These are phyloP conservation scores for Verasper variegatus DNA, from an alignment of 2,113 vertebrate species.

Conservation along the genomic window DNA sequence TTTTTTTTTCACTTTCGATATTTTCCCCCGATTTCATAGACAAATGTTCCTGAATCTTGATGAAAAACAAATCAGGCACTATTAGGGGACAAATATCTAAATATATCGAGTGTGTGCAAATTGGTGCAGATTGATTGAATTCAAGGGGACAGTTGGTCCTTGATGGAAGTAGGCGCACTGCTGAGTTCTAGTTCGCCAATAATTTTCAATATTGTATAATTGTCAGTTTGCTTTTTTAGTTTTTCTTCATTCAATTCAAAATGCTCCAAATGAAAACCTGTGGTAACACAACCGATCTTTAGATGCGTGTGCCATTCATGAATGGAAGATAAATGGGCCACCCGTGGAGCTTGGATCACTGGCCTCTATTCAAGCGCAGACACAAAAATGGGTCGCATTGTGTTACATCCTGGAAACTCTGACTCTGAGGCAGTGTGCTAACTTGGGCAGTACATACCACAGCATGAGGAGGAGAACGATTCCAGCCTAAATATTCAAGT, in stretches of 20 bases:
- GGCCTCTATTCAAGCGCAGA: slow-evolving; percentile 36
- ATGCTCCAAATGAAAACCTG: slow-evolving; percentile 30
- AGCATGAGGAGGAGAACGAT: slow-evolving; percentile 11
- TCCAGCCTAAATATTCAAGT: slow-evolving; percentile 47
- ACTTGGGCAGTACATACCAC: slow-evolving; percentile 26
- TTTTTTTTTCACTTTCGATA: too few relatives aligned
- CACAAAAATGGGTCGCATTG: slow-evolving; percentile 32
- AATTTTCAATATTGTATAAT: not conserved
- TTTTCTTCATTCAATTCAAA: slow-evolving; percentile 25
- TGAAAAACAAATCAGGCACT: too few relatives aligned
- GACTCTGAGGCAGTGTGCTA: slow-evolving; percentile 7
- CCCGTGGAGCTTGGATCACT: slow-evolving; percentile 44
- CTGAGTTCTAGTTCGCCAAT: not conserved
- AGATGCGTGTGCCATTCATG: slow-evolving; percentile 30
- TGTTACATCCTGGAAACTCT: slow-evolving; percentile 34
- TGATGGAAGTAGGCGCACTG: too few relatives aligned
- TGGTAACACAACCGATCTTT: slow-evolving; percentile 11
- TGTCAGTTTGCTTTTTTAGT: not conserved
- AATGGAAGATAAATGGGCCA: slow-evolving; percentile 51
- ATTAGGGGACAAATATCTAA: too few relatives aligned
- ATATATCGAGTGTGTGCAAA: too few relatives aligned
- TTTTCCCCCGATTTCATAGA: too few relatives aligned
- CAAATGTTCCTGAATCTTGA: too few relatives aligned
- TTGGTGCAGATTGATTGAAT: too few relatives aligned
- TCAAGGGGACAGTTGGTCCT: too few relatives aligned